Base-by-base conservation (phyloP, 2,888 invertebrate genomes). In the Nowickia ferox region DNA sequence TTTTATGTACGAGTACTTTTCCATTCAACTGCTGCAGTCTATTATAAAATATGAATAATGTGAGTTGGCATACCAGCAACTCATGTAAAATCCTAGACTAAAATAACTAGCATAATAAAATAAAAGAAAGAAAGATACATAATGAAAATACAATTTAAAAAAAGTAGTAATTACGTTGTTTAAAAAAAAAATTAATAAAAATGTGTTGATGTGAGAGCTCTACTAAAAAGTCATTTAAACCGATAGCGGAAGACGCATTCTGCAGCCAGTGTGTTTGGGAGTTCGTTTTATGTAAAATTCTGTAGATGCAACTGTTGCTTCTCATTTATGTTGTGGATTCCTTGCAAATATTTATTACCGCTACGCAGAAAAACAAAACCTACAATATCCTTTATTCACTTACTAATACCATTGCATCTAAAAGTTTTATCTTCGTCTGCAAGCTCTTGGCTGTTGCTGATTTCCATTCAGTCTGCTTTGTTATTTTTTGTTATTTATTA, bases 91-190 rank as follows among this genome's bases (percentile, higher is more conserved):
- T 78, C n/a, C 13, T 51, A 42, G 22, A 48, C 48, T 6, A 65
- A 42, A 81, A 68, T 61, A 72, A 53, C 72, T 61, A 72, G 59
- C 72, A 69, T 74, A 77, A 81, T 72, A 74, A 81, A 74, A 74
- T 68, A 66, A 3, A 40, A 79, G 71, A 61, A 15, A 46, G 63
- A 44, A 30, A 69, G 5, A 17, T 59, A 46, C 13, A 48, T 42
- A 13, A 30, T 4, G 30, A 13, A 59, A 42, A 51, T 9, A 40
- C 5, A 17, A 13, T 40, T 48, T 15, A 38, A 38, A 78, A 66
- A 40, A 38, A 79, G 30, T 72, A 81, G 75, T 85, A 85, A 85
- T 85, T 82, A 75, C 65, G 63, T 81, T 85, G 57, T 74, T 74
- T 46, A 38, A 55, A 63, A 74, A 13, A 53, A 38, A 72, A 55